phyloP scores from a whole-genome alignment of 2,797 vertebrate species.

The Poeciliopsis presidionis region DNA sequence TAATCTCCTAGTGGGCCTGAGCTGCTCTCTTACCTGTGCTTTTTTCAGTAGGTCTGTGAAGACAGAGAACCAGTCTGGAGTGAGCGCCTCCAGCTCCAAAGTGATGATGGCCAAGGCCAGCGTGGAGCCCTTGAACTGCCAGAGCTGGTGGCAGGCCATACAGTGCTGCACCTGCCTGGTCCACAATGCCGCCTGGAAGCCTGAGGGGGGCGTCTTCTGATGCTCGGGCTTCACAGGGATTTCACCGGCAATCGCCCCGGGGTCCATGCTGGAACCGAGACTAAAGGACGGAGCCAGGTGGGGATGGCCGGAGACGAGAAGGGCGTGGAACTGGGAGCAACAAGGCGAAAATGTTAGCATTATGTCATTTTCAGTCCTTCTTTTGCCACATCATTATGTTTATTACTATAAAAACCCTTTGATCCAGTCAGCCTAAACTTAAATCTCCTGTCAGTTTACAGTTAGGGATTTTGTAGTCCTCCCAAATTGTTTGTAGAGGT shows the following conservation, averaged over 20 bases:
- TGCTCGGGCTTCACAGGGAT: conserved; percentile 19
- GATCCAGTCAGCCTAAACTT: background rate
- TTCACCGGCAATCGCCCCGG: background rate
- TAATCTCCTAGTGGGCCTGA: no score
- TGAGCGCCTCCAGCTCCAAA: conserved; percentile 92
- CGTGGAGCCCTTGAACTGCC: conserved; percentile 98
- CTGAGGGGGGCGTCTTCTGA: conserved; percentile 93
- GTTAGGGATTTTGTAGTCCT: conserved; percentile 1
- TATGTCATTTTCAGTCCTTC: conserved; percentile 42
- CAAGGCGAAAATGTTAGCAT: conserved; percentile 62
- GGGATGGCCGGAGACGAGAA: conserved; percentile 84
- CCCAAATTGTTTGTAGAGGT: background rate
- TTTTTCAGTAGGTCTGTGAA: conserved; percentile 92
- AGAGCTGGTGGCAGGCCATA: conserved; percentile 97
- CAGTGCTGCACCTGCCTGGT: conserved; percentile 98
- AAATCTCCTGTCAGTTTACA: conserved; percentile 2
- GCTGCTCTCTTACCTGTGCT: conserved; percentile 85
- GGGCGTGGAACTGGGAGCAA: conserved; percentile 84
- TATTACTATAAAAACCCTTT: background rate
- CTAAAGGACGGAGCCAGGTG: conserved; percentile 74
- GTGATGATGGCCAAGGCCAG: conserved; percentile 98
- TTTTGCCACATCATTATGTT: conserved; percentile 3
- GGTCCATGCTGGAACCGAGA: conserved; percentile 46
- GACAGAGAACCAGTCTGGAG: conserved; percentile 87
- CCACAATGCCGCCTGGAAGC: conserved; percentile 91